Evolutionary conservation across 2,888 invertebrate species (phyloP).

Genomic region (Mythimna ferrago): DNA sequence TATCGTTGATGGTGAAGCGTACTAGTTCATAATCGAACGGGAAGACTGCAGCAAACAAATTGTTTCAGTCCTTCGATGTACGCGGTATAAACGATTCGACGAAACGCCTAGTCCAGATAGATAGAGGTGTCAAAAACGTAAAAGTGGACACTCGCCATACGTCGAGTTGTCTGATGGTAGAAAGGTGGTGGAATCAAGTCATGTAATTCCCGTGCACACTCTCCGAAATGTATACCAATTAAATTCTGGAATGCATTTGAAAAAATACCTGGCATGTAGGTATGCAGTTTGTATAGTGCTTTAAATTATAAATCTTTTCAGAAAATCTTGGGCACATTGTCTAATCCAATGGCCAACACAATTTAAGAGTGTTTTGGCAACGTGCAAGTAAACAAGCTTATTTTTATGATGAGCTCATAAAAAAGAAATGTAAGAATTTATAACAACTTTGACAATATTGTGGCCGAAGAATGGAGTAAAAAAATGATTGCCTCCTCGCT

Average conservation of each 20-base stretch:
- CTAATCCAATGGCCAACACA: constrained; percentile 21
- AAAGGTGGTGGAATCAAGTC: too few species aligned
- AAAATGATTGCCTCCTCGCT: constrained; percentile 12
- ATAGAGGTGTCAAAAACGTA: too few species aligned
- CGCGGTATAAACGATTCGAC: too few species aligned
- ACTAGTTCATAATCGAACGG: too few species aligned
- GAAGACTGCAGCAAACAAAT: too few species aligned
- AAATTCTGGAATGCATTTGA: not conserved
- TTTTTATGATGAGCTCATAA: constrained; percentile 49
- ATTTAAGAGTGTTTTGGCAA: constrained; percentile 47
- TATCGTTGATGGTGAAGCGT: too few species aligned
- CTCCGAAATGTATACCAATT: too few species aligned
- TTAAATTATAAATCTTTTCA: not conserved
- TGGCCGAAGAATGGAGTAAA: constrained; percentile 15
- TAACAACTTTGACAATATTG: constrained; percentile 28
- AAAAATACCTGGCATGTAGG: not conserved
- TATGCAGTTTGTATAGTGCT: not conserved
- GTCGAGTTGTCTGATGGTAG: too few species aligned
- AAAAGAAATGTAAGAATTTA: constrained; percentile 38
- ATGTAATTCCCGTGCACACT: too few species aligned
- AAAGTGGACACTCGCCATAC: too few species aligned
- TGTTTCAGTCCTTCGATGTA: too few species aligned
- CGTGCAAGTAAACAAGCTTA: constrained; percentile 49
- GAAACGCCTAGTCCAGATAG: too few species aligned
- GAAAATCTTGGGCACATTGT: constrained; percentile 22